phyloP scores from a whole-genome alignment of 2,113 vertebrate genomes.

The Ginglymostoma cirratum region DNA sequence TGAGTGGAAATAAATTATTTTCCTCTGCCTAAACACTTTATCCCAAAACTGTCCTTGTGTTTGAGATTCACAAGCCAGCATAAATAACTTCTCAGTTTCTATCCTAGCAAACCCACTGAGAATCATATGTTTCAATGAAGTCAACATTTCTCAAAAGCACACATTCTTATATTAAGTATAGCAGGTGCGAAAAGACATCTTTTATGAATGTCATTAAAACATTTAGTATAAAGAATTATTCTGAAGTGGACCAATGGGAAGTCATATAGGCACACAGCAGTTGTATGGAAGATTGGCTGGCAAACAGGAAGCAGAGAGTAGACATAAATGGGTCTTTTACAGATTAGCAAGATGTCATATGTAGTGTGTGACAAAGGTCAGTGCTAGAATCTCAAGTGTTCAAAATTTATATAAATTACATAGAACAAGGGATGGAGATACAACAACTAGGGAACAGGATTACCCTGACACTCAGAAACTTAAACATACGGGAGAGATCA shows the following conservation, averaged over 20 bases:
- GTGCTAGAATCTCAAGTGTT: too few species aligned
- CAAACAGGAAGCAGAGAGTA: too few species aligned
- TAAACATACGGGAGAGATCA: too few species aligned
- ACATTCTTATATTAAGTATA: background rate
- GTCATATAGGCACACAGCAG: background rate
- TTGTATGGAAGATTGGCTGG: background rate
- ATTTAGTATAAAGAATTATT: background rate
- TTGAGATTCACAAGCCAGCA: background rate
- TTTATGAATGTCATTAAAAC: background rate
- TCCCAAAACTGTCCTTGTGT: background rate
- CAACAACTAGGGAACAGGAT: too few species aligned
- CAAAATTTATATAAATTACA: too few species aligned
- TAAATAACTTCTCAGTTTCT: background rate
- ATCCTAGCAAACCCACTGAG: background rate
- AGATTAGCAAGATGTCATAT: too few species aligned
- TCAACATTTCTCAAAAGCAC: background rate
- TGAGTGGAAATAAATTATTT: too few species aligned
- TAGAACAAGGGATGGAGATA: too few species aligned
- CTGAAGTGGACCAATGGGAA: background rate
- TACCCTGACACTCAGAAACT: too few species aligned
- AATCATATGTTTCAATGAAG: background rate
- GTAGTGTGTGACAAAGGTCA: too few species aligned
- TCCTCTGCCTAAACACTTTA: background rate
- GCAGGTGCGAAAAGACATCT: background rate
- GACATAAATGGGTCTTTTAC: background rate